These are phyloP conservation scores for Cygnus atratus DNA, from an alignment of 2,113 vertebrate genomes.

Conservation along the genomic window DNA sequence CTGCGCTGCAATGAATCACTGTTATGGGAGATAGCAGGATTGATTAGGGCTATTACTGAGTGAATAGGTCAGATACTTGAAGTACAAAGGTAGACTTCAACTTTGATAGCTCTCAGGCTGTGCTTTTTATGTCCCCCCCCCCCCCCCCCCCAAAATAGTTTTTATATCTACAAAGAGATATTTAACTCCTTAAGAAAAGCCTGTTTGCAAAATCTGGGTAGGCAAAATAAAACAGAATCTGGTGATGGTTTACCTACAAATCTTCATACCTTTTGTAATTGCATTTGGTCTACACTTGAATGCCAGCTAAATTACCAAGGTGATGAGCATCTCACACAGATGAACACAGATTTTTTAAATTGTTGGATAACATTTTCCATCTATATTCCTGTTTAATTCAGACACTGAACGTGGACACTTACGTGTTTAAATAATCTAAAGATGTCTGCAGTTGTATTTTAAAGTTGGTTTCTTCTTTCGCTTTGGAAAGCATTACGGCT, in stretches of 20 bases:
- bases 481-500: not conserved
- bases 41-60: slow-evolving; percentile 55
- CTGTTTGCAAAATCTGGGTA: not conserved
- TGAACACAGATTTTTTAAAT: not conserved
- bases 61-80: not conserved
- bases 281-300: not conserved
- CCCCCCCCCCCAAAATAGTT: not conserved
- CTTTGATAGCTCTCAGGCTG: slow-evolving; percentile 22
- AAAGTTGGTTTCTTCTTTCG: not conserved
- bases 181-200: not conserved
- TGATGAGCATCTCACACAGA: not conserved
- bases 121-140: not conserved
- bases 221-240: not conserved
- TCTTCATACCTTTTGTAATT: not conserved
- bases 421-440: not conserved
- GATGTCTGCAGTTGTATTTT: not conserved
- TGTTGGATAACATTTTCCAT: not conserved
- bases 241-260: not conserved
- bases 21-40: slow-evolving; percentile 4
- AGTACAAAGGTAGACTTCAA: slow-evolving; percentile 50
- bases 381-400: not conserved
- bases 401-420: not conserved
- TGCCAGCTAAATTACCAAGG: not conserved
- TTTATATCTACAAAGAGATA: not conserved
- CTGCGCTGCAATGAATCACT: not conserved